Conservation (phyloP, 2,113 vertebrate genomes). For the Alligator sinensis region DNA sequence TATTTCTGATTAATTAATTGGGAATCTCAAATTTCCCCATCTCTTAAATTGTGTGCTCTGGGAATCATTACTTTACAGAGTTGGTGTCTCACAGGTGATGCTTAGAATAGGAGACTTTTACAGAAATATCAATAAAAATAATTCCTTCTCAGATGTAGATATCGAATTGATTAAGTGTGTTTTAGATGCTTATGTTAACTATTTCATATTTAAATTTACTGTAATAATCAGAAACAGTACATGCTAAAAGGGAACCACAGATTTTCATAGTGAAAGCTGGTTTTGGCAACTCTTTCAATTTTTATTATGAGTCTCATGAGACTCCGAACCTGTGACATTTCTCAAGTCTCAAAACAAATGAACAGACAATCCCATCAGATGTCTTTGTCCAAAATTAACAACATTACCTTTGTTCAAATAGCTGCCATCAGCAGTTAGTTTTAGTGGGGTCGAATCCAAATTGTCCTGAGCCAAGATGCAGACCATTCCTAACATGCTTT, state of each 20-base stretch:
- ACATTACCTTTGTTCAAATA: not conserved
- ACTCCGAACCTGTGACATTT: not conserved
- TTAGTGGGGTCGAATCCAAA: not conserved
- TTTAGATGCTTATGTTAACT: not conserved
- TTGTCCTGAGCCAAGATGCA: not conserved
- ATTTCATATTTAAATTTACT: conserved; percentile 46
- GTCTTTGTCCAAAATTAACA: not conserved
- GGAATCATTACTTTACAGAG: not conserved
- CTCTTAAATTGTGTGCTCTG: not conserved
- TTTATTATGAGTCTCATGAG: not conserved
- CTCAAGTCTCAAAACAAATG: not conserved
- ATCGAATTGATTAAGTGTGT: not conserved
- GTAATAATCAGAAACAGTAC: not conserved
- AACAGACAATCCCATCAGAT: not conserved
- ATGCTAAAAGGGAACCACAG: not conserved
- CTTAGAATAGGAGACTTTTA: not conserved
- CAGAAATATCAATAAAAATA: not conserved
- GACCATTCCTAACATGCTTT: not conserved
- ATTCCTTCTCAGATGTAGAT: not conserved
- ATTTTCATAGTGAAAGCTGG: not conserved
- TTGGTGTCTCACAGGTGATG: not conserved
- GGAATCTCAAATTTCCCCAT: not conserved
- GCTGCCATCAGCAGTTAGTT: not conserved
- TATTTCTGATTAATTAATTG: conserved; percentile 27
- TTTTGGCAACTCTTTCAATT: not conserved